phyloP scores from a whole-genome alignment of 2,113 vertebrate genomes.

The Cyanoderma ruficeps region DNA sequence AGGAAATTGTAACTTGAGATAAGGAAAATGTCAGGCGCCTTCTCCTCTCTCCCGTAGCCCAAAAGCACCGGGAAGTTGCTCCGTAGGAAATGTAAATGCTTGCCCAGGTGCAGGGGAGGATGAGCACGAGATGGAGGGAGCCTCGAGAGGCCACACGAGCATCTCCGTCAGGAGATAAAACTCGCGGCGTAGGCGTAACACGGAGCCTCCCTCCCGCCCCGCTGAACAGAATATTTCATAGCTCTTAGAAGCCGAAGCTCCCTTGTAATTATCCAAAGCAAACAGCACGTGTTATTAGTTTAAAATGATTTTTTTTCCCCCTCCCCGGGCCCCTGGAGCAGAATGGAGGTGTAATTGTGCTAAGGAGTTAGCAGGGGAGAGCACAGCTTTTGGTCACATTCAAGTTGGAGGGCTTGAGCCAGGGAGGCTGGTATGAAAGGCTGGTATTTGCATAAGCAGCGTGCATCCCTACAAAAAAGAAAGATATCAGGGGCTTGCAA shows the following conservation, averaged over 20 bases:
- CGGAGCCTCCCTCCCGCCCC: slow-evolving; percentile 18
- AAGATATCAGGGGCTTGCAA: slow-evolving; percentile 77
- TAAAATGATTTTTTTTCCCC: slow-evolving; percentile 61
- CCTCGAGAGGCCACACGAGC: not conserved
- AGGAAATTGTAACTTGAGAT: slow-evolving; percentile 73
- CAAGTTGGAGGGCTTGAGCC: slow-evolving; percentile 78
- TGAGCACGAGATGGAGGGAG: slow-evolving; percentile 8
- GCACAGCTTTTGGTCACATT: slow-evolving; percentile 77
- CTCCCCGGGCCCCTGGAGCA: slow-evolving; percentile 58
- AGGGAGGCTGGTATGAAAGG: slow-evolving; percentile 79
- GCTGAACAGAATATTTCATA: slow-evolving; percentile 56
- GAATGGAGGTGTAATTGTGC: slow-evolving; percentile 68
- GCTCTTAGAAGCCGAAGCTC: slow-evolving; percentile 58
- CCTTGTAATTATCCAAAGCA: slow-evolving; percentile 74
- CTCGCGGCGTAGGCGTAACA: slow-evolving; percentile 26
- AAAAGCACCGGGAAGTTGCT: not conserved
- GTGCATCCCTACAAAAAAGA: slow-evolving; percentile 80
- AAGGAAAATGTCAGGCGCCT: slow-evolving; percentile 62
- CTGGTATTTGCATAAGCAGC: slow-evolving; percentile 88
- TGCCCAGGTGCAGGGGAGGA: slow-evolving; percentile 32
- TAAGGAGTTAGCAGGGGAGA: slow-evolving; percentile 70
- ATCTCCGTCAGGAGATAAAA: slow-evolving; percentile 45
- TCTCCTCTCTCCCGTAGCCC: slow-evolving; percentile 36
- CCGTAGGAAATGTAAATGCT: slow-evolving; percentile 44
- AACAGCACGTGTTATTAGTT: slow-evolving; percentile 72